Percentiles rank a stretch among this genome's conserved stretches.
phyloP scores from a whole-genome alignment of 1,140 invertebrate species.

The Panulirus ornatus region DNA sequence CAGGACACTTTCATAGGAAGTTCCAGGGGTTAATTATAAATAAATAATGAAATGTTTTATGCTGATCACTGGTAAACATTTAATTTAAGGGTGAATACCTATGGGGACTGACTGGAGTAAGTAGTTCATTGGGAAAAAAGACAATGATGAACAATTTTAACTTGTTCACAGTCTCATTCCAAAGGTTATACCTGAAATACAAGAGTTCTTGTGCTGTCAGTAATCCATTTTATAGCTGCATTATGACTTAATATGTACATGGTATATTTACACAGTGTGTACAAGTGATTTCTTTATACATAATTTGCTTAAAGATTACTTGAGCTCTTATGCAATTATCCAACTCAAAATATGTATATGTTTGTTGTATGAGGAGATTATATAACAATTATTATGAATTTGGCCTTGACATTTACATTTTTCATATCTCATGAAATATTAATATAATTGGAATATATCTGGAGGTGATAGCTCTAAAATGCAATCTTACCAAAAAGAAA shows the following conservation, averaged over 20 bases:
- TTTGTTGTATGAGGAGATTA: neutral
- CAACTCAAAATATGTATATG: neutral
- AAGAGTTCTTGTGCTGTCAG: neutral
- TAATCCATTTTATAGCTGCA: neutral
- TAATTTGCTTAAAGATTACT: conserved; percentile 43
- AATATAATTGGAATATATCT: no score
- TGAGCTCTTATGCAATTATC: conserved; percentile 34
- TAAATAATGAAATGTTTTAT: no score
- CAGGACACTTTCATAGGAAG: no score
- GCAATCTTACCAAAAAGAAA: neutral
- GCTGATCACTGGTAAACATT: neutral
- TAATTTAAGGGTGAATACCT: neutral
- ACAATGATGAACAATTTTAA: neutral
- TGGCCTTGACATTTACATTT: neutral
- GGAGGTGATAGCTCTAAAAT: no score
- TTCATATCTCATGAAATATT: neutral
- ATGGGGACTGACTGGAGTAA: neutral
- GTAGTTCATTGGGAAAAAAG: neutral
- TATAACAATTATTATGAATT: neutral
- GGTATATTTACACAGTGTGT: conserved; percentile 19
- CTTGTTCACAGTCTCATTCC: neutral
- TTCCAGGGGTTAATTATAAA: no score
- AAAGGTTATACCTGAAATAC: neutral
- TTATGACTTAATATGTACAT: conserved; percentile 7
- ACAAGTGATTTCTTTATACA: conserved; percentile 28